Evolutionary conservation across 1,140 invertebrate species (phyloP), one percentile per base, ranked within the genome.

Genomic region (Sarcophaga peregrina): DNA sequence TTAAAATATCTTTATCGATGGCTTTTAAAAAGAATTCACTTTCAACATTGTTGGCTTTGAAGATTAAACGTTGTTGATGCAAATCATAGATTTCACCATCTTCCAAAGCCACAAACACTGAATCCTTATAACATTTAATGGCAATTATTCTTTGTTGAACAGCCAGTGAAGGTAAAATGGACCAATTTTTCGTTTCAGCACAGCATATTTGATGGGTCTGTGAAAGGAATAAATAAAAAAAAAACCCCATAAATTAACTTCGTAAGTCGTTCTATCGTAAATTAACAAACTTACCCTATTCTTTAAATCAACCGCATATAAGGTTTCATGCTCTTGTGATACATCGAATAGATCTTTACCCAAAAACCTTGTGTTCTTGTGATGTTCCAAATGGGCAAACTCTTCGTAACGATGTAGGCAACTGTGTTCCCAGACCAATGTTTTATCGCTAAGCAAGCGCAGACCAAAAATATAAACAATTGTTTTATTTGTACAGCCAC

Each of bases 301-400:
- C 52, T 85, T 87, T n/a, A 85, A 86, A 81, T 90, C 88, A 9
- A 89, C 85, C 6, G 85, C 86, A 62, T 85, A 84, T 1, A 84
- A 83, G 3, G 83, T 83, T 6, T 85, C 74, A 17, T 83, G 50
- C 37, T 82, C 0, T 75, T 85, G 81, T 82, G 85, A 54, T 1
- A 85, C 80, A 83, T 85, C 83, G 52, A 83, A 85, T 17, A 83
- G 5, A 37, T 78, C 58, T 10, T 81, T 46, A 0, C 85, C 85
- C 1, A 82, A 76, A 8, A 90, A 75, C 52, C 86, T 85, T 7
- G 86, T 84, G 85, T 86, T 84, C 72, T 86, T 86, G 17, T 86
- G 82, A 25, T 82, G 80, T 50, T 52, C 37, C 10, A 68, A 68
- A 10, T 17, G n/a, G 8, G 45, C 84, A 52, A 76, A 25, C 8